Conservation (phyloP, 2,797 vertebrate genomes). For the Enoplosus armatus region DNA sequence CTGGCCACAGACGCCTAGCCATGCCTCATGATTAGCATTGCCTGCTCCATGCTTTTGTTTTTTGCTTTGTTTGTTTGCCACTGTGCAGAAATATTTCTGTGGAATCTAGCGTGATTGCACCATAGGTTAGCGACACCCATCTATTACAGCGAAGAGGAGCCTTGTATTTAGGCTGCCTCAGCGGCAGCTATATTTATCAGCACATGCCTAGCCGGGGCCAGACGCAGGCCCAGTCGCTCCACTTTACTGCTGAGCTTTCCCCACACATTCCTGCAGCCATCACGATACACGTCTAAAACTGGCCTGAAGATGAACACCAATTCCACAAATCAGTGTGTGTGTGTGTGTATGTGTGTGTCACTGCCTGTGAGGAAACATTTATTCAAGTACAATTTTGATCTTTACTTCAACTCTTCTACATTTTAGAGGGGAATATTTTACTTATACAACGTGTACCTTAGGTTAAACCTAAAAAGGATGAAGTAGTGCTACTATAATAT, state of each 20-base stretch:
- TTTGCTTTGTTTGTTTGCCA: slow-evolving; percentile 87
- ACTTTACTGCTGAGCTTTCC: slow-evolving; percentile 75
- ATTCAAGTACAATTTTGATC: neutral
- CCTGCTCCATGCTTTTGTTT: slow-evolving; percentile 79
- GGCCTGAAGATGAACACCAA: slow-evolving; percentile 36
- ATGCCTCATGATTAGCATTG: slow-evolving; percentile 76
- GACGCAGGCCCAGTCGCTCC: slow-evolving; percentile 64
- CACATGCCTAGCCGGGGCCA: slow-evolving; percentile 80
- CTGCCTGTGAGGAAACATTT: slow-evolving; percentile 10
- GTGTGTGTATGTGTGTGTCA: slow-evolving; percentile 29
- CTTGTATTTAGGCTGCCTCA: slow-evolving; percentile 92
- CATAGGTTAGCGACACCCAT: slow-evolving; percentile 90
- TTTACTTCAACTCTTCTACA: neutral
- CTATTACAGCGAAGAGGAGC: slow-evolving; percentile 89
- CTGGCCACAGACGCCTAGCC: slow-evolving; percentile 76
- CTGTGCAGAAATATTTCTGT: slow-evolving; percentile 85
- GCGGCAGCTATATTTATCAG: slow-evolving; percentile 91
- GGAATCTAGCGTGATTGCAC: slow-evolving; percentile 89
- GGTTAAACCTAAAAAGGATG: neutral
- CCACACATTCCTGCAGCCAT: slow-evolving; percentile 75
- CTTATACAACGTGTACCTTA: no score
- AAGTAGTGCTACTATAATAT: neutral
- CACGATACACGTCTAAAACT: slow-evolving; percentile 58
- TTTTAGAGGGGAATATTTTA: neutral
- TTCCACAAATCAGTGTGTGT: no score